phyloP scores from a whole-genome alignment of 1,140 invertebrate species.

The Zaprionus vittiger region DNA sequence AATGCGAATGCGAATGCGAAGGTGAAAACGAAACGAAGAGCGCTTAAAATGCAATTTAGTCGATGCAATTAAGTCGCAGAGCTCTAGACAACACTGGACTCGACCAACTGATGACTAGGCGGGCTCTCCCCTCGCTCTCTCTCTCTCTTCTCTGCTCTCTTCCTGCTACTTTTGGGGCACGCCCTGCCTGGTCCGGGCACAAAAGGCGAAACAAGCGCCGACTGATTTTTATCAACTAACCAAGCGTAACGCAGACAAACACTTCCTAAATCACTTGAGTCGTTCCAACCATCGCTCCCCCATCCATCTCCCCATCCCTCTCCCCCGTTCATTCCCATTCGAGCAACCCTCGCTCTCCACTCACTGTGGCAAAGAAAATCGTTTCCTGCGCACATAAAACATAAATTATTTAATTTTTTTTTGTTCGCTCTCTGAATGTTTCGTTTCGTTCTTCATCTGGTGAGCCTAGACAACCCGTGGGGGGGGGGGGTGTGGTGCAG shows the following conservation, averaged over 20 bases:
- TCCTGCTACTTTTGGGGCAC: slow-evolving; percentile 8
- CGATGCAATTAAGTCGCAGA: slow-evolving; percentile 64
- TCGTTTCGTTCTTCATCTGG: slow-evolving; percentile 1
- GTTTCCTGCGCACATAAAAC: slow-evolving; percentile 79
- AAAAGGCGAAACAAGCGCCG: slow-evolving; percentile 59
- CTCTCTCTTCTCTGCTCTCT: neutral
- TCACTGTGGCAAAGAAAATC: slow-evolving; percentile 47
- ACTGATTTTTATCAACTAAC: slow-evolving; percentile 84
- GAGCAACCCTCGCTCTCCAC: slow-evolving; percentile 41
- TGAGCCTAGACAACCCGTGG: slow-evolving; percentile 33
- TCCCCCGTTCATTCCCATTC: neutral
- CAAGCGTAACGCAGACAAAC: slow-evolving; percentile 83
- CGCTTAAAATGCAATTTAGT: slow-evolving; percentile 77
- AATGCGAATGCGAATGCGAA: slow-evolving; percentile 10
- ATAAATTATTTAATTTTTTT: slow-evolving; percentile 80
- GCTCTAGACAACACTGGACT: slow-evolving; percentile 1
- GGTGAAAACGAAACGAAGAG: slow-evolving; percentile 50
- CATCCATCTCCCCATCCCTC: neutral
- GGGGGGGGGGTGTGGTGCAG: neutral
- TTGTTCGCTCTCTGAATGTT: slow-evolving; percentile 2
- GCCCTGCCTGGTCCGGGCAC: neutral
- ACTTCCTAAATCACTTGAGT: slow-evolving; percentile 83
- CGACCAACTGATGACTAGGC: slow-evolving; percentile 5
- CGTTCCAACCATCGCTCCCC: slow-evolving; percentile 28
- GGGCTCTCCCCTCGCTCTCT: neutral